phyloP scores from a whole-genome alignment of 2,113 vertebrate genomes.

The Cygnus buccinator region DNA sequence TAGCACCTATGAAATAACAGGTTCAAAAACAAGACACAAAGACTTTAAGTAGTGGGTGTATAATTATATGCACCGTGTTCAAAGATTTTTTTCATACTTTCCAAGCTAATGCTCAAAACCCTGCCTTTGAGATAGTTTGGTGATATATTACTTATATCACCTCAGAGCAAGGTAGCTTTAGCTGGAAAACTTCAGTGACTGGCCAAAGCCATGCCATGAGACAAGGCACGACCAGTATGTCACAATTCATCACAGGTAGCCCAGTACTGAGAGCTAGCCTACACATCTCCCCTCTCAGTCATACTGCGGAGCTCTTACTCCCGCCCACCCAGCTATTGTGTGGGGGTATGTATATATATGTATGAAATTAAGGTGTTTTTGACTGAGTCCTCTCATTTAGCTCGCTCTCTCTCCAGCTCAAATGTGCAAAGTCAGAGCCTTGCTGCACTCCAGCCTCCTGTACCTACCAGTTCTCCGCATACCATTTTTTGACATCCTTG shows the following conservation, averaged over 20 bases:
- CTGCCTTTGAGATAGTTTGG: background rate
- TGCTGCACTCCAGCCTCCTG: background rate
- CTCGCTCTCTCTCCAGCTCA: background rate
- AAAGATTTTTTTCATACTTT: background rate
- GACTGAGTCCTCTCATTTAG: background rate
- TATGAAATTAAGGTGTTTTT: background rate
- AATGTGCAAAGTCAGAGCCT: background rate
- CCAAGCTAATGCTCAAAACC: background rate
- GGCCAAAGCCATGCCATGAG: background rate
- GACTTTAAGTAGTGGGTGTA: background rate
- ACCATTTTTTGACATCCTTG: background rate
- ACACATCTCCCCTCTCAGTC: slow-evolving; percentile 16
- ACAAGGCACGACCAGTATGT: background rate
- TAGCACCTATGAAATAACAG: background rate
- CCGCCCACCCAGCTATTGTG: background rate
- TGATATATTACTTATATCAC: background rate
- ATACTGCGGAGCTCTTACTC: background rate
- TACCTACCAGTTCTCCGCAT: background rate
- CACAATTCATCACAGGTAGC: background rate
- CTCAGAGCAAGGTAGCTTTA: background rate
- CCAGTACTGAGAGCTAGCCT: background rate
- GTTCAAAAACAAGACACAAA: background rate
- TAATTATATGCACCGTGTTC: background rate
- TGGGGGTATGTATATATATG: background rate
- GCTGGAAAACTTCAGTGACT: background rate